These are phyloP conservation scores for Alligator sinensis DNA, from an alignment of 2,113 vertebrate species.

Conservation along the genomic window DNA sequence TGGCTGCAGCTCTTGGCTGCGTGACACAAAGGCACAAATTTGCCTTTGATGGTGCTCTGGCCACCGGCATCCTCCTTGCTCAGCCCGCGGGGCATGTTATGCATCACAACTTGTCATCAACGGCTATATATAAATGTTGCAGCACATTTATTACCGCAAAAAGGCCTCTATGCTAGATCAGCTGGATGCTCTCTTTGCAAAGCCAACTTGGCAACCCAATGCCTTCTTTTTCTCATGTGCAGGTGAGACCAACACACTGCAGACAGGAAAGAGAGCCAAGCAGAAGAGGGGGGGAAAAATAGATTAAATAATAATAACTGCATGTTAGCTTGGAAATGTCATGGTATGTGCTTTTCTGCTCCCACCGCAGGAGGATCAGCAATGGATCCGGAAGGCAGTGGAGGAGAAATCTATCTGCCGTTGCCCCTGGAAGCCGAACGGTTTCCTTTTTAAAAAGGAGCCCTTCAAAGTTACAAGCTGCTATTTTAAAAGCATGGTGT, in stretches of 20 bases:
- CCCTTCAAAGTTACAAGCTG: not conserved
- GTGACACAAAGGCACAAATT: not conserved
- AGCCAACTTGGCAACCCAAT: not conserved
- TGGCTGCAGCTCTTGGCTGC: not conserved
- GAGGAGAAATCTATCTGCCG: not conserved
- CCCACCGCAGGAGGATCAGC: not conserved
- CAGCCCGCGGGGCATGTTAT: not conserved
- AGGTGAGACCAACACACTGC: not conserved
- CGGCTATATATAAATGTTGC: too few species aligned
- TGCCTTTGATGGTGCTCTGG: not conserved
- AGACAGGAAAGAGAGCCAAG: not conserved
- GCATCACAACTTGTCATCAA: not conserved
- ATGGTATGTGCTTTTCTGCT: not conserved
- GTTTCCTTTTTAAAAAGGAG: not conserved
- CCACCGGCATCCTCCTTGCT: not conserved
- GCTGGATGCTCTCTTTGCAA: not conserved
- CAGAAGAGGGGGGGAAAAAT: not conserved
- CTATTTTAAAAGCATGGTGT: not conserved
- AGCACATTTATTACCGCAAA: not conserved
- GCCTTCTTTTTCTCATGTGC: not conserved
- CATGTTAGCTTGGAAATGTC: not conserved
- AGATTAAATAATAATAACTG: not conserved
- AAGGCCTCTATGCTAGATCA: not conserved
- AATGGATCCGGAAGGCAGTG: not conserved
- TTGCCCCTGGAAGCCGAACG: not conserved